These are phyloP conservation scores for Eupithecia dodoneata DNA, from an alignment of 2,888 invertebrate genomes.

Conservation along the genomic window DNA sequence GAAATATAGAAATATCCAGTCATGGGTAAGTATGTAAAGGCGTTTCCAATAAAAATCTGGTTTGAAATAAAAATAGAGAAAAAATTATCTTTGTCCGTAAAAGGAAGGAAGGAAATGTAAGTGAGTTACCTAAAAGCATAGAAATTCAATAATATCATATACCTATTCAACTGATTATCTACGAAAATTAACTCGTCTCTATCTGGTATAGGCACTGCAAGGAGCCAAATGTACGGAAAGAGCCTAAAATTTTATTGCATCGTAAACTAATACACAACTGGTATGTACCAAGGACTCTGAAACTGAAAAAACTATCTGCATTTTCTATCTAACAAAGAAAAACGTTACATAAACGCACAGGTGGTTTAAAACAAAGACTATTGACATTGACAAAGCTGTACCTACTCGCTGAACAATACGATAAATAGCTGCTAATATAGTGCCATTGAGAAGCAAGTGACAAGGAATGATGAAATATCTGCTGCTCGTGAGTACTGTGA, in stretches of 20 bases:
- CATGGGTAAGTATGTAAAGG: not conserved
- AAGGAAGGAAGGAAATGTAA: too few species aligned
- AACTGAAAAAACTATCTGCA: not conserved
- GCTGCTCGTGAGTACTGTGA: slow-evolving; percentile 53
- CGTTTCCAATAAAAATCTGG: not conserved
- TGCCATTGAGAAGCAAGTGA: slow-evolving; percentile 50
- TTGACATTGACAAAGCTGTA: slow-evolving; percentile 36
- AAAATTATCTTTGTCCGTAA: too few species aligned
- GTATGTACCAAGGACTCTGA: too few species aligned
- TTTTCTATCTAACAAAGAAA: not conserved
- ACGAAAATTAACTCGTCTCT: too few species aligned
- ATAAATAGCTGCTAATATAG: slow-evolving; percentile 64
- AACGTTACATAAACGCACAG: slow-evolving; percentile 56
- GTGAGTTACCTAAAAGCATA: too few species aligned
- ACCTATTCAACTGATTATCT: too few species aligned
- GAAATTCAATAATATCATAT: too few species aligned
- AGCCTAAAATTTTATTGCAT: too few species aligned
- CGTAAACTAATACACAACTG: too few species aligned
- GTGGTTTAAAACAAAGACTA: slow-evolving; percentile 54
- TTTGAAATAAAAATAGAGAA: not conserved
- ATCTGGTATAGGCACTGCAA: too few species aligned
- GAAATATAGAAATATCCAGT: not conserved
- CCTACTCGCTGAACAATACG: slow-evolving; percentile 49
- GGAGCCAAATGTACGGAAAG: too few species aligned
- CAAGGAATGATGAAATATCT: slow-evolving; percentile 48